Conservation (phyloP, 2,113 vertebrate species). For the Podarcis cretensis region DNA sequence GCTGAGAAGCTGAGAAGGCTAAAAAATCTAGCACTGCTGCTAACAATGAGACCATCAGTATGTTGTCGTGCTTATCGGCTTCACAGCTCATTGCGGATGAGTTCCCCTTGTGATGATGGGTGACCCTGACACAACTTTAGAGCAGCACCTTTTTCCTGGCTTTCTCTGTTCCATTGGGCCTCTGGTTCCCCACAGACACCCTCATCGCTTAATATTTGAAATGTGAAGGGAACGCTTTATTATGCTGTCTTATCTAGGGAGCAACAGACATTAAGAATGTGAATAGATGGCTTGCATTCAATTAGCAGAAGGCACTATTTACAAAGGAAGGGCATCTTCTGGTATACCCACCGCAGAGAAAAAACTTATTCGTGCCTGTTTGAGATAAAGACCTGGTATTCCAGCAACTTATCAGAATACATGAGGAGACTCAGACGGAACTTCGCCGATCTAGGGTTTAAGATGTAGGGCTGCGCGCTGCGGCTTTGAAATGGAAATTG, state of each 20-base stretch:
- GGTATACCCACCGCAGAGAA: conserved; percentile 34
- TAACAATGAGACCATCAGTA: conserved; percentile 12
- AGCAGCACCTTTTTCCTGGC: not conserved
- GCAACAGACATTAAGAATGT: conserved; percentile 32
- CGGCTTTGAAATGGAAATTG: no score
- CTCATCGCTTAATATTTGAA: not conserved
- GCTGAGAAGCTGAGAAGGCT: conserved; percentile 8
- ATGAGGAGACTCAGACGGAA: no score
- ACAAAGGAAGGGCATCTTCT: conserved; percentile 51
- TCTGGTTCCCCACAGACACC: not conserved
- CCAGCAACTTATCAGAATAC: conserved; percentile 53
- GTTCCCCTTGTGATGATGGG: not conserved
- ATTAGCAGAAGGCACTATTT: conserved; percentile 49
- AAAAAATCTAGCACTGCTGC: not conserved
- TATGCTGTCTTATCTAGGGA: conserved; percentile 34
- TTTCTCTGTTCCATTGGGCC: not conserved
- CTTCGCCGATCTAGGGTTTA: no score
- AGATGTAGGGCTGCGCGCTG: no score
- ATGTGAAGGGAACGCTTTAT: conserved; percentile 1
- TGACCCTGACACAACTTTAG: conserved; percentile 11
- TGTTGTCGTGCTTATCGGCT: not conserved
- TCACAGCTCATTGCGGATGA: not conserved
- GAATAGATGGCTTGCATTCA: conserved; percentile 43
- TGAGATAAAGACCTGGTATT: conserved; percentile 44
- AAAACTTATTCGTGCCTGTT: conserved; percentile 29